A percentile compares a stretch with the other conserved stretches of the same genome.
These are phyloP conservation scores for Eulemur albifrons DNA, from an alignment of 2,797 vertebrate species.

Conservation along the genomic window DNA sequence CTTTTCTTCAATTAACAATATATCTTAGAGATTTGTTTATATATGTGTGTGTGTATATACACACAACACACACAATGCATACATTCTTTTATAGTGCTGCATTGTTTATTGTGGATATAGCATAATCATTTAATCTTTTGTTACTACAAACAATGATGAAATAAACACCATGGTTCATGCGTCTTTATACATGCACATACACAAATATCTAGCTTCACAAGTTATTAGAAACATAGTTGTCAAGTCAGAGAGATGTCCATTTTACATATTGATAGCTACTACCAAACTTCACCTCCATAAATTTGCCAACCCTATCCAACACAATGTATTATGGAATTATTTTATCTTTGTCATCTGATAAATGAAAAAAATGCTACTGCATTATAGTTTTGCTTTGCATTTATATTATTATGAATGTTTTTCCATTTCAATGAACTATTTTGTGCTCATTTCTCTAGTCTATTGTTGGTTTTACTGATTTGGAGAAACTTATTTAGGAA, in stretches of 20 bases:
- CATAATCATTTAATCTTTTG: neutral
- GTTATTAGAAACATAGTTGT: constrained; percentile 10
- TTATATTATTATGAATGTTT: neutral
- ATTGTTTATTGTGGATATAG: neutral
- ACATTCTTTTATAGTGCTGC: neutral
- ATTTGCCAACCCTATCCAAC: neutral
- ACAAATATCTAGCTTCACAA: neutral
- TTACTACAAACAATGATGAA: neutral
- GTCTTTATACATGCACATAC: neutral
- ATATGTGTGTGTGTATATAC: too few relatives aligned
- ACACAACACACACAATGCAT: neutral
- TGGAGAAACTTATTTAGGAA: neutral
- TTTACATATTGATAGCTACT: neutral
- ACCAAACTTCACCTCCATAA: neutral
- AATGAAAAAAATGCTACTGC: neutral
- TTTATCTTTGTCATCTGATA: constrained; percentile 30
- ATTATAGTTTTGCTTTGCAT: neutral
- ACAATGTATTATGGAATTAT: neutral
- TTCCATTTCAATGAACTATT: neutral
- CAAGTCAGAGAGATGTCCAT: neutral
- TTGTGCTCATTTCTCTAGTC: neutral
- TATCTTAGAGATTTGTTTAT: neutral
- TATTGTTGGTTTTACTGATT: neutral
- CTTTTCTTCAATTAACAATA: neutral
- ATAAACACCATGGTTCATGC: neutral